Evolutionary conservation across 2,113 vertebrate species (phyloP), one percentile per base, ranked within the genome.

Genomic region (Otocyon megalotis): DNA sequence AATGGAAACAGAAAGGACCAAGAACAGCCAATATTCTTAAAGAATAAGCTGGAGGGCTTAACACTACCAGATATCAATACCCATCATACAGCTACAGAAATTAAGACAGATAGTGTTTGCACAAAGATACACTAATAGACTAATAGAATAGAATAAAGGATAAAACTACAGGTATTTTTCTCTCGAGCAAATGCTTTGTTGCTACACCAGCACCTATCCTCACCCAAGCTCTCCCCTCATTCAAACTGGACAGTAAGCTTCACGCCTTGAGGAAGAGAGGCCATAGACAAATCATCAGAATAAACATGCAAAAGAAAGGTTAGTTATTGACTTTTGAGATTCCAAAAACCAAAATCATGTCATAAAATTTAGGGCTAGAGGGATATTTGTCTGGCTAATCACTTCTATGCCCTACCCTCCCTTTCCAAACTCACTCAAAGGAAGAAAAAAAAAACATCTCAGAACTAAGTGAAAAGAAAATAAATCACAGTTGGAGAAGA

Each of bases 401-500:
- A 15, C 54, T 16, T 93, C 26, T 17, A 54, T 74, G 17, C 24
- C 32, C 15, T 56, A 22, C 2, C 15, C 43, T 62, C 43, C 15
- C 43, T 62, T 35, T 94, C 43, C 30, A 71, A 71, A 89, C 43
- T 86, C 88, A 76, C 1, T 74, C 62, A 74, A 30, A 58, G 28
- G 26, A 84, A 43, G 54, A 43, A 26, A 63, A 26, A 26, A 11
- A n/a, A 30, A n/a, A 35, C 22, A 32, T 69, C 32, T 88, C 86
- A 92, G 15, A 4, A 35, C 37, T 67, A 83, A 53, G 15, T 76
- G 26, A 89, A 43, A 43, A 67, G 53, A 62, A 86, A 62, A n/a
- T 60, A 81, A 88, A 50, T 81, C 63, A 58, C 24, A 76, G 17
- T 17, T 81, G 30, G n/a, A 93, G 56, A 87, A 35, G 92, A 97